Percentiles rank a stretch among this genome's conserved stretches.
Conservation (phyloP, 35 echinoderm and acorn worm species). For the Chiridota heheva region DNA sequence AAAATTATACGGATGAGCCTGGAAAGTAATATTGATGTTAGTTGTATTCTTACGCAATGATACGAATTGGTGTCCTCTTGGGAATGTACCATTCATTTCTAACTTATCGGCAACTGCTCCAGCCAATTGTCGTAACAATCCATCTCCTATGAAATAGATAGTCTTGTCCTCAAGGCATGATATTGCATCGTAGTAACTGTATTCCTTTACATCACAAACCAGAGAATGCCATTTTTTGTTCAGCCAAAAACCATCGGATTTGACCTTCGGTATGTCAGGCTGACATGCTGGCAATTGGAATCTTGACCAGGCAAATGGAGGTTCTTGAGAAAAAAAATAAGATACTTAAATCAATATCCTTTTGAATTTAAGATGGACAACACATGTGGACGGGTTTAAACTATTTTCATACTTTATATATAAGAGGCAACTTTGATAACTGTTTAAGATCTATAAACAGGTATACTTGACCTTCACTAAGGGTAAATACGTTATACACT, state of each 20-base stretch:
- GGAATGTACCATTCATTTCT: neutral
- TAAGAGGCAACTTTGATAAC: no score
- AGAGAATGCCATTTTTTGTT: neutral
- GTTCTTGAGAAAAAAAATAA: neutral
- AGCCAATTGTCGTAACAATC: neutral
- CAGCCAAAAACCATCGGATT: conserved; percentile 12
- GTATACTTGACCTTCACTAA: no score
- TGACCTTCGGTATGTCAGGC: neutral
- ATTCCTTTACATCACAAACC: neutral
- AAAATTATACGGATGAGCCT: neutral
- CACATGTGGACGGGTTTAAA: no score
- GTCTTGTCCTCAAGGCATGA: neutral
- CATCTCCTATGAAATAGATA: neutral
- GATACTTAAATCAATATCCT: no score
- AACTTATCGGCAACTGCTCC: neutral
- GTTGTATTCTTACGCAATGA: neutral
- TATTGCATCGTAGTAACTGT: neutral
- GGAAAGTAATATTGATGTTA: neutral
- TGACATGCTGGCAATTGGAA: neutral
- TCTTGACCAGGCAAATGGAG: conserved; percentile 1
- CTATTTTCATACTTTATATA: no score
- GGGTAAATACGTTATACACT: no score
- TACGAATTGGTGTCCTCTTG: neutral
- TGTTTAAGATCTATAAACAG: no score
- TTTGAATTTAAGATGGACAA: no score